These are phyloP conservation scores for Philotrypesis tridentata DNA, from an alignment of 1,140 invertebrate species.

Conservation along the genomic window DNA sequence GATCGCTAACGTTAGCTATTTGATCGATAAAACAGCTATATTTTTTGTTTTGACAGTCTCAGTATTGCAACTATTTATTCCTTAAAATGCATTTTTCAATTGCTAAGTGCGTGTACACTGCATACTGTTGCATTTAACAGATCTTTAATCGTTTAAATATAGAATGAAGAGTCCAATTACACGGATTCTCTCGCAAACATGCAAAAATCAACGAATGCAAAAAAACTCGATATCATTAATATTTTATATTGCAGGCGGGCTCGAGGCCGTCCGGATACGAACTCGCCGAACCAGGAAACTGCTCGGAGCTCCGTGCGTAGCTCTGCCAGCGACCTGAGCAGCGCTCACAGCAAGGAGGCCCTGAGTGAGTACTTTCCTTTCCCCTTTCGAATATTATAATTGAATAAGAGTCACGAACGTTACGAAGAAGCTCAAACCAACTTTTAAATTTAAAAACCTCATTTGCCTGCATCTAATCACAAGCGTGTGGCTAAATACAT, in stretches of 20 bases:
- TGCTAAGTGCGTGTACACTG: too few relatives aligned
- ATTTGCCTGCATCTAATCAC: neutral
- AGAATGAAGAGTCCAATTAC: neutral
- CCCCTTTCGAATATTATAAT: neutral
- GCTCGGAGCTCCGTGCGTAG: constrained; percentile 71
- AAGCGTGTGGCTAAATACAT: neutral
- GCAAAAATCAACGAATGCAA: neutral
- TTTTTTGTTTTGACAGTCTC: neutral
- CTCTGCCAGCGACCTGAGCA: constrained; percentile 72
- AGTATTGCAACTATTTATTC: neutral
- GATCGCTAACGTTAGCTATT: neutral
- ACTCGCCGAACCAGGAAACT: constrained; percentile 69
- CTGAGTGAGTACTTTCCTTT: constrained; percentile 63
- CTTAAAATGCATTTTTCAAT: neutral
- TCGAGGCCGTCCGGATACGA: constrained; percentile 65
- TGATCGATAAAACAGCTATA: neutral
- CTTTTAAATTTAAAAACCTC: constrained; percentile 23
- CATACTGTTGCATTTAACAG: neutral
- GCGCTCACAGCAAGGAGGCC: constrained; percentile 66
- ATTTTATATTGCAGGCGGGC: constrained; percentile 59
- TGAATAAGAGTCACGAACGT: neutral
- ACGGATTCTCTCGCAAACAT: neutral
- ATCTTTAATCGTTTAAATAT: neutral
- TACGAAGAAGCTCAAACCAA: constrained; percentile 33
- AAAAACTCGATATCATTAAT: neutral